Evolutionary conservation across 2,113 vertebrate genomes (phyloP), one percentile per base, ranked within the genome.

Genomic region (Phrynosoma platyrhinos): DNA sequence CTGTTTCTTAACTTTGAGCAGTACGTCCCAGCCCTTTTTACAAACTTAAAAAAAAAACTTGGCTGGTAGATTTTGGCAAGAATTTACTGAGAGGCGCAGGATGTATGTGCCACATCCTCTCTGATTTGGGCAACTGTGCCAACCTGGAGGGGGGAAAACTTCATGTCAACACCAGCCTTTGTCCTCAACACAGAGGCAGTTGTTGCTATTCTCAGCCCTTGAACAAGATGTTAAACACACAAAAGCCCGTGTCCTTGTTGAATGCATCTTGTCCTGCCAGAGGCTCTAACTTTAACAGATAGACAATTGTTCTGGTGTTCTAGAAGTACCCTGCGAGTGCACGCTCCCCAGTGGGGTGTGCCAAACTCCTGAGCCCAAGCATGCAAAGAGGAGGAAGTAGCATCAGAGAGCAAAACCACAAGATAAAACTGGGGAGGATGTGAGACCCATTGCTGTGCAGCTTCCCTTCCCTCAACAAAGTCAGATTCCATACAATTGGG

Each of bases 321-420:
- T 1, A 82, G 89, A 80, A 88, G 79, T 0, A 58, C 66, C 55
- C 72, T 55, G 1, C 23, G 12, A 66, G 2, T 80, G 58, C 87
- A 91, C 53, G 89, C 86, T n/a, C 72, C 47, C 23, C 69, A 1
- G 18, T 40, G 69, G 53, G 8, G 27, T 21, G 90, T 89, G 86
- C 92, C 88, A 92, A 79, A 84, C 32, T 71, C 93, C 89, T 20
- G 0, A 62, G 84, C 83, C 89, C 62, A 32, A 82, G 92, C 87
- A 77, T 0, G 1, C 90, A 89, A 92, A 91, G 87, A 87, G 83
- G 87, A 95, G 94, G 95, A 94, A 94, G 93, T 88, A 86, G 89
- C 90, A 92, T 91, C 94, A 95, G 85, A 93, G 87, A 91, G 90
- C 94, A 92, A 89, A 94, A 94, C 95, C 95, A 91, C 95, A 94